Base-by-base conservation (phyloP, 2,888 invertebrate species). In the Leucophenga montana region DNA sequence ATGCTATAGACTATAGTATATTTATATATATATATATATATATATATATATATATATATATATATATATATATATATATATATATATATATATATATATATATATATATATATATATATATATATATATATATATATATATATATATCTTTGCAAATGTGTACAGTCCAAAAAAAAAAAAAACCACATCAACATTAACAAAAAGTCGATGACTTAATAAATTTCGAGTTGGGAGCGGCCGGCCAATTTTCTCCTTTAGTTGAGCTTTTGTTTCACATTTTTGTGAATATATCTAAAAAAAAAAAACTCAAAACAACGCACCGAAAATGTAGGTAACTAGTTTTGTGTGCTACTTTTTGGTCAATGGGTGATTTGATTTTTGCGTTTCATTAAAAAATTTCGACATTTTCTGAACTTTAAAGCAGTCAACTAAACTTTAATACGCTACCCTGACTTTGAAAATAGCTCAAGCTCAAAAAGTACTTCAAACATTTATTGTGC, bases 181-280 rank as follows among this genome's bases (percentile, higher is more conserved):
- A 5, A 50, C 14, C 1, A 50, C 6, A 50, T 2, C 14, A 56
- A 22, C 1, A 27, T 8, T 46, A 27, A 67, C 8, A 27, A 44
- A 56, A 56, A 46, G 13, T 50, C 62, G 74, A 75, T 75, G 74
- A 75, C 74, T 75, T 75, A 75, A 75, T 75, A 72, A 75, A 70
- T 64, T 66, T 56, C 46, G 39, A 68, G 66, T 70, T 70, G 75
- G 74, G 74, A 75, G 74, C 72, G 74, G 75, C 68, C 71, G 48
- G 75, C 66, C 71, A 54, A 67, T 71, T 74, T 73, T 74, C 74
- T 68, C 71, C 67, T 70, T 67, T 46, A 16, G 18, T 68, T 68
- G 27, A n/a, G 20, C 22, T 57, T 57, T 57, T 22, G 57, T 22
- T 31, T 57, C 27, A 14, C 3, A 13, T 27, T 57, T 57, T 50